These are phyloP conservation scores for Pristionchus fissidentatus DNA, from an alignment of 2,888 invertebrate genomes.

Conservation along the genomic window DNA sequence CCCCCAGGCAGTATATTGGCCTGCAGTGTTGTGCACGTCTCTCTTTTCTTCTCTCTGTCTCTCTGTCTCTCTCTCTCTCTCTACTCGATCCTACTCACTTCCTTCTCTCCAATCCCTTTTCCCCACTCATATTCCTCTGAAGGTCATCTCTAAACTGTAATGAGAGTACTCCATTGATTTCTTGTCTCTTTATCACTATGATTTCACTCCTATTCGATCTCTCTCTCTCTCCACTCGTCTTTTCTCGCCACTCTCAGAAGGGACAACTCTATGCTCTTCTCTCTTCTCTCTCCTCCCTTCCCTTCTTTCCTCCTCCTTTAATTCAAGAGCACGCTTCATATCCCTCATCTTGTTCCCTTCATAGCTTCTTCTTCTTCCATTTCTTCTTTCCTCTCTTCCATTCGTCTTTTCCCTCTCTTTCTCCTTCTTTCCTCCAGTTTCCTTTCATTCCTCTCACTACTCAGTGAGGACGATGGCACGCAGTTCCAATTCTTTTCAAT, in stretches of 20 bases:
- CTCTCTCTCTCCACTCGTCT: constrained; percentile 12
- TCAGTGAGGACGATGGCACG: neutral
- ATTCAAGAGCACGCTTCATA: constrained; percentile 43
- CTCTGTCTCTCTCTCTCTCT: neutral
- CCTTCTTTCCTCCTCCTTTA: neutral
- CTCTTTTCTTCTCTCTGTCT: neutral
- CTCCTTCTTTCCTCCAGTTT: neutral
- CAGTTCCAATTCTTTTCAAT: constrained; percentile 6
- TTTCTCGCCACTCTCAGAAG: constrained; percentile 1
- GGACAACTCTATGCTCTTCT: constrained; percentile 11
- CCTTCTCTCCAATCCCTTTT: neutral
- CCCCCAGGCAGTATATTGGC: constrained; percentile 13
- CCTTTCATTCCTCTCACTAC: neutral
- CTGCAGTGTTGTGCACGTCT: neutral
- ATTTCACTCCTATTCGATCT: neutral
- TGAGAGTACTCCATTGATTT: constrained; percentile 23
- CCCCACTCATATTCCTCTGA: constrained; percentile 9
- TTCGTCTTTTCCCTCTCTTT: constrained; percentile 1
- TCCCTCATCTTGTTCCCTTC: constrained; percentile 41
- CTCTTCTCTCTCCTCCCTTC: neutral
- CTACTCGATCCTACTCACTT: neutral
- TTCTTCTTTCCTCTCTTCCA: constrained; percentile 12
- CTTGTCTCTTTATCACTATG: constrained; percentile 33
- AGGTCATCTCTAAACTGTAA: constrained; percentile 37
- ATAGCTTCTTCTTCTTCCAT: constrained; percentile 35